Percentiles rank a stretch among this genome's conserved stretches.
Conservation (phyloP, 37 sponge, comb jelly and placozoan species). For the Oopsacas minuta region DNA sequence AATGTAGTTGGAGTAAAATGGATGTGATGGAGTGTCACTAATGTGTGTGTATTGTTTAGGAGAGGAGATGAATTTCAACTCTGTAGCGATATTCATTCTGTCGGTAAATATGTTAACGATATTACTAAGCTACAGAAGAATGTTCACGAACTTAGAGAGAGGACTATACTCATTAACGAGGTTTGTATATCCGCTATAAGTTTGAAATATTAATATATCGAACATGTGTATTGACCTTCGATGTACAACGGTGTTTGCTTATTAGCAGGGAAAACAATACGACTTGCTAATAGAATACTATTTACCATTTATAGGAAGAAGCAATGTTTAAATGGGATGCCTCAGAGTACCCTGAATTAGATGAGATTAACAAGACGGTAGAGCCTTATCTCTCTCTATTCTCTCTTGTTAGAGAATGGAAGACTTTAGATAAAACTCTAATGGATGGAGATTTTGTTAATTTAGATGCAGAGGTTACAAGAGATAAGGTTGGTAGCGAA, state of each 20-base stretch:
- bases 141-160: conserved; percentile 53
- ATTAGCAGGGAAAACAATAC: too few relatives aligned
- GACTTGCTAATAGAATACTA: too few relatives aligned
- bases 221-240: too few relatives aligned
- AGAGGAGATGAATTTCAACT: conserved; percentile 76
- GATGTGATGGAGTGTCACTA: too few relatives aligned
- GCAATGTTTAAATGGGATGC: conserved; percentile 81
- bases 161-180: conserved; percentile 63
- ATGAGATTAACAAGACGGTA: conserved; percentile 38
- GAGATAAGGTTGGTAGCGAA: conserved; percentile 46
- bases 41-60: conserved; percentile 7
- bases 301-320: conserved; percentile 59
- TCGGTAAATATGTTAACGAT: conserved; percentile 16
- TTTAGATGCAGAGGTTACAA: conserved; percentile 83
- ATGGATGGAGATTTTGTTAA: conserved; percentile 90
- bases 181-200: not conserved
- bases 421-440: conserved; percentile 86
- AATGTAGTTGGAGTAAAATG: too few relatives aligned
- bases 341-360: conserved; percentile 78
- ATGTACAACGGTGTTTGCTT: too few relatives aligned
- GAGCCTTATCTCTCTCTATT: conserved; percentile 90
- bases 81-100: conserved; percentile 57
- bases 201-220: not conserved
- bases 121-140: conserved; percentile 47
- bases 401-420: conserved; percentile 78